Conservation (phyloP, 2,888 invertebrate genomes). For the Heteropelma amictum region DNA sequence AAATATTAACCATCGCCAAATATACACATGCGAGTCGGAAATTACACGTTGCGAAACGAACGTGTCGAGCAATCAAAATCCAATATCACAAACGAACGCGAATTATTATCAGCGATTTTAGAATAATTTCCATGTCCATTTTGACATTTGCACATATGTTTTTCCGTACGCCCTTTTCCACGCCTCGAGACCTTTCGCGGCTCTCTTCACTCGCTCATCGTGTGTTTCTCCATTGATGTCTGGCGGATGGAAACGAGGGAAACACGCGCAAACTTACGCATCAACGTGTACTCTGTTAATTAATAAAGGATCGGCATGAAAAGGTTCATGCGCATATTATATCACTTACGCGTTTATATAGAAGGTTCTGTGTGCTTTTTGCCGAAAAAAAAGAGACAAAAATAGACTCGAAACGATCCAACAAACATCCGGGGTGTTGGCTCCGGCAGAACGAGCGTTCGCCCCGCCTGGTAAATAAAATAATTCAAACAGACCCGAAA, state of each 20-base stretch:
- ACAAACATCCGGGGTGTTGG: slow-evolving; percentile 51
- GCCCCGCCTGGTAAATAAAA: slow-evolving; percentile 52
- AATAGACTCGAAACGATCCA: slow-evolving; percentile 24
- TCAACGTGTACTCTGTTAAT: slow-evolving; percentile 20
- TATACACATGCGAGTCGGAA: not conserved
- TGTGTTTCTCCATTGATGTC: slow-evolving; percentile 20
- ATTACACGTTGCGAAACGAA: slow-evolving; percentile 5
- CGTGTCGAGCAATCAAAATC: not conserved
- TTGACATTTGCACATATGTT: too few species aligned
- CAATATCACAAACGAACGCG: not conserved
- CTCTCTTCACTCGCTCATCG: not conserved
- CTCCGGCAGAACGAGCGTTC: slow-evolving; percentile 21
- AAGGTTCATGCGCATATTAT: slow-evolving; percentile 31
- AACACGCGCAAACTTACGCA: slow-evolving; percentile 4
- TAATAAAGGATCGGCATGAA: slow-evolving; percentile 43
- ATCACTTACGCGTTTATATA: slow-evolving; percentile 29
- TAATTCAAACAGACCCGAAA: slow-evolving; percentile 53
- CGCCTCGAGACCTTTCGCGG: not conserved
- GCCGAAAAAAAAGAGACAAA: slow-evolving; percentile 12
- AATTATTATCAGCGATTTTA: too few species aligned
- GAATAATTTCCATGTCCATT: too few species aligned
- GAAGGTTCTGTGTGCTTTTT: slow-evolving; percentile 28
- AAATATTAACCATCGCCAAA: not conserved
- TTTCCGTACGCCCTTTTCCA: too few species aligned
- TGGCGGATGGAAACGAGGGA: slow-evolving; percentile 1